Conservation (phyloP, 1,140 invertebrate genomes). For the Magallana ariakensis region DNA sequence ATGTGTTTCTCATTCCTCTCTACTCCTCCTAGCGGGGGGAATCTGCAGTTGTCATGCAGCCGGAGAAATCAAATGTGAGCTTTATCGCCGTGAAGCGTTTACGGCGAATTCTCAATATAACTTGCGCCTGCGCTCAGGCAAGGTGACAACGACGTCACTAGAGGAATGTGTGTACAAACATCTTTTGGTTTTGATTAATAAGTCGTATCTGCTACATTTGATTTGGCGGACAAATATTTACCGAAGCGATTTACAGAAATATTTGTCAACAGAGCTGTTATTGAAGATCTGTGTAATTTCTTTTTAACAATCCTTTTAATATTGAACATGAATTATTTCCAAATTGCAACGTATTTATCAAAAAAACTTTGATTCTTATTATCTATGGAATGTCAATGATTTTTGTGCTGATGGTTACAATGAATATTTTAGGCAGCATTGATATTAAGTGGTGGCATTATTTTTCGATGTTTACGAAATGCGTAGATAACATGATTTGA, state of each 20-base stretch:
- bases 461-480: no score
- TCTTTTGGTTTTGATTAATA: constrained; percentile 36
- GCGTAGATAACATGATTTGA: no score
- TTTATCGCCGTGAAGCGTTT: background rate
- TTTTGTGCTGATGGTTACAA: no score
- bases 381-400: no score
- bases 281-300: no score
- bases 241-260: background rate
- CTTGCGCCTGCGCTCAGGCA: background rate
- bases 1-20: constrained; percentile 12
- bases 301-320: no score
- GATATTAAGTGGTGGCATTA: no score
- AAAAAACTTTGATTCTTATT: no score
- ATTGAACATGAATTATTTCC: no score
- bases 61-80: constrained; percentile 22
- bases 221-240: constrained; percentile 4
- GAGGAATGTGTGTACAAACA: background rate
- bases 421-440: no score
- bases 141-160: background rate
- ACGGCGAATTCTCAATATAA: background rate
- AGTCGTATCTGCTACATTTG: background rate
- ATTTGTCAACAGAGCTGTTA: background rate
- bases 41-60: constrained; percentile 11
- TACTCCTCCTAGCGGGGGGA: background rate
- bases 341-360: no score